These are phyloP conservation scores for Troides oblongomaculatus DNA, from an alignment of 2,888 invertebrate genomes.

Conservation along the genomic window DNA sequence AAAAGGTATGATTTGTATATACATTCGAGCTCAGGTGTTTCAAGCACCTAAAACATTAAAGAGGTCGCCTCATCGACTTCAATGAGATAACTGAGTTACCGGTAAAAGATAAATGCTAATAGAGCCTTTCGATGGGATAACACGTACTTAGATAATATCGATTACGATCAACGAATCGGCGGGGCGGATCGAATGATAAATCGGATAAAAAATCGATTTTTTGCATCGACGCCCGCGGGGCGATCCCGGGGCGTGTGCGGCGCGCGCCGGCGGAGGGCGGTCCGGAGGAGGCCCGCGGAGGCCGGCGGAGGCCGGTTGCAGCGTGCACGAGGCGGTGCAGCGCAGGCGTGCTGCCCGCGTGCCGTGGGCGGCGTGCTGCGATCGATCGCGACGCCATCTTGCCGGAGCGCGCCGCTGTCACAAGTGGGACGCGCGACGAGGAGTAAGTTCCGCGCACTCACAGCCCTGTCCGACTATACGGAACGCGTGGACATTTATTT, in stretches of 20 bases:
- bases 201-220: not conserved
- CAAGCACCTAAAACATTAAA: no score
- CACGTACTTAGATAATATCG: not conserved
- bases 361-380: conserved; percentile 63
- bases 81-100: no score
- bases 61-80: no score
- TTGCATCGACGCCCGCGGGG: not conserved
- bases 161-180: not conserved
- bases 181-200: not conserved
- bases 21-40: no score
- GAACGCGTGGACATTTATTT: conserved; percentile 26
- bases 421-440: conserved; percentile 41
- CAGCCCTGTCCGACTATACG: conserved; percentile 30
- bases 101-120: no score
- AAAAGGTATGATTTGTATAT: no score
- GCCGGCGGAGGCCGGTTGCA: conserved; percentile 46
- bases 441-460: conserved; percentile 20
- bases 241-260: no score
- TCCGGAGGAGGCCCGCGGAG: not conserved
- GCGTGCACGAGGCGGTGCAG: conserved; percentile 63
- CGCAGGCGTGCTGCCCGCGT: conserved; percentile 72
- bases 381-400: conserved; percentile 77
- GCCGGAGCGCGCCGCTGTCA: conserved; percentile 57
- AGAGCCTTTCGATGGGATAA: no score
- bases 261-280: not conserved